Evolutionary conservation across 2,888 invertebrate genomes (phyloP).

Genomic region (Agrilus biguttatus): DNA sequence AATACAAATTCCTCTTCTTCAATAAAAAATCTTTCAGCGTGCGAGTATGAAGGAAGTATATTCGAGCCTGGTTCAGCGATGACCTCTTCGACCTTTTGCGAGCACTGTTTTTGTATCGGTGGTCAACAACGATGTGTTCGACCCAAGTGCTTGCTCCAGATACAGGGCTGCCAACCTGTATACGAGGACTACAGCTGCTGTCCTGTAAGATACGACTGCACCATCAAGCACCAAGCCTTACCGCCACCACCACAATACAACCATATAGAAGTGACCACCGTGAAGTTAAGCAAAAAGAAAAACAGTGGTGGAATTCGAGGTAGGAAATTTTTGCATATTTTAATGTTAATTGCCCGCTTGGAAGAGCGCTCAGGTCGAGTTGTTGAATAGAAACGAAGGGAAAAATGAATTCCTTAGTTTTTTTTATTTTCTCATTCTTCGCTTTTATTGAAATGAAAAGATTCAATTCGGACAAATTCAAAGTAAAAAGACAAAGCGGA

Average conservation of each 20-base stretch:
- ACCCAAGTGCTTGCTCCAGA: slow-evolving; percentile 63
- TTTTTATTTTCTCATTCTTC: too few species aligned
- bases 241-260: slow-evolving; percentile 14
- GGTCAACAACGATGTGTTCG: slow-evolving; percentile 62
- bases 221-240: slow-evolving; percentile 18
- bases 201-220: slow-evolving; percentile 67
- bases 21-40: slow-evolving; percentile 38
- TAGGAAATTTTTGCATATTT: not conserved
- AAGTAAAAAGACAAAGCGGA: too few species aligned
- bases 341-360: too few species aligned
- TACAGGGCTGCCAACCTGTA: slow-evolving; percentile 53
- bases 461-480: too few species aligned
- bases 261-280: slow-evolving; percentile 1
- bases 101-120: slow-evolving; percentile 67
- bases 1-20: not conserved
- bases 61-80: slow-evolving; percentile 74
- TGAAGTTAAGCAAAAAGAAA: not conserved
- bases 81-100: slow-evolving; percentile 63
- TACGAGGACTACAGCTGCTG: slow-evolving; percentile 57
- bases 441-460: too few species aligned
- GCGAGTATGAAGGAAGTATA: slow-evolving; percentile 53
- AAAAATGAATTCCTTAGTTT: too few species aligned
- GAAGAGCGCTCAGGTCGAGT: too few species aligned
- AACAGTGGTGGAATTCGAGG: slow-evolving; percentile 1
- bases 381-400: too few species aligned